phyloP scores from a whole-genome alignment of 2,797 vertebrate species.

The Anas bahamensis region DNA sequence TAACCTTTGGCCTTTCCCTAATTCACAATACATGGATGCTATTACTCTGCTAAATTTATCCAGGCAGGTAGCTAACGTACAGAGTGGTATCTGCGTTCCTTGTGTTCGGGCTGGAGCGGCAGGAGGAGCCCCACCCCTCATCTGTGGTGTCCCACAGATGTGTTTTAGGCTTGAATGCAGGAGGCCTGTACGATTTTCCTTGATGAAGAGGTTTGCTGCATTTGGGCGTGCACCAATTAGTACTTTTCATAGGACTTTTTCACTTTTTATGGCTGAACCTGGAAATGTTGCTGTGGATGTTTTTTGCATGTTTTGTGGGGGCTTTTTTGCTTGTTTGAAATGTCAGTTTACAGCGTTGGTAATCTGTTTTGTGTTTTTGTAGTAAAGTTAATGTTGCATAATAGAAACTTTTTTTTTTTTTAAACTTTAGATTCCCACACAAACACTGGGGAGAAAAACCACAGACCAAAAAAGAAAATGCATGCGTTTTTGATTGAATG shows the following conservation, averaged over 20 bases:
- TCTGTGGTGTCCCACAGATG: background rate
- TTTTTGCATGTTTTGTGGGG: fast-evolving
- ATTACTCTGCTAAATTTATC: background rate
- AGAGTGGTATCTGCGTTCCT: background rate
- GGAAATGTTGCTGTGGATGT: background rate
- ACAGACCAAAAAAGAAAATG: background rate
- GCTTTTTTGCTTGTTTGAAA: background rate
- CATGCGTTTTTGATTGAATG: fast-evolving
- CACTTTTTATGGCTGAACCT: background rate
- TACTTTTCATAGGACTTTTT: background rate
- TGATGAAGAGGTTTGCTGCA: background rate
- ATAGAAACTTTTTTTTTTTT: background rate
- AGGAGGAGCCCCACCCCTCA: background rate
- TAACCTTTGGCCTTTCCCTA: no score
- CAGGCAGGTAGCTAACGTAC: background rate
- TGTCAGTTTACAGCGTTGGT: background rate
- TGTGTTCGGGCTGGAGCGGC: background rate
- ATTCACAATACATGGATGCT: background rate
- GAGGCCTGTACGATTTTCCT: background rate
- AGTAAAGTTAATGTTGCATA: background rate
- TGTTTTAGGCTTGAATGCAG: background rate
- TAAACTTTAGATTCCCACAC: background rate
- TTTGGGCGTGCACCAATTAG: background rate
- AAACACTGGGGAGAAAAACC: background rate
- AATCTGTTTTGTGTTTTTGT: background rate